Base-by-base conservation (phyloP, 2,888 invertebrate genomes). In the Anorthoa munda region DNA sequence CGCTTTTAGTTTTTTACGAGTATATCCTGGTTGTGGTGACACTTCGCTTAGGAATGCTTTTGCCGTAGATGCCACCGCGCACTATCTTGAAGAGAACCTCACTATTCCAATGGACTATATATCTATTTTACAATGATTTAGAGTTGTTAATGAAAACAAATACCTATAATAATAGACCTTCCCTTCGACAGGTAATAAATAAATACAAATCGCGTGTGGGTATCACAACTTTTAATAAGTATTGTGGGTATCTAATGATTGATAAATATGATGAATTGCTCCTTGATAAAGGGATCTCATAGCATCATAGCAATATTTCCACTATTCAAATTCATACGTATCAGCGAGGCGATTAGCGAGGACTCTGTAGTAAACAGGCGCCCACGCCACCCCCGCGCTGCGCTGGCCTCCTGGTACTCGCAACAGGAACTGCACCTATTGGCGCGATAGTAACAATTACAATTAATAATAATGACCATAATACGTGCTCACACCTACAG, bases 351-450 rank as follows among this genome's bases (percentile, higher is more conserved):
- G 64, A 69, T 69, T 75, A 70, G 59, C 70, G 64, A 76, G 66
- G 75, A 72, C 53, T 66, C 51, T 64, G 53, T 74, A 72, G 81
- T 83, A 84, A 82, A 83, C 79, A 84, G 51, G 51, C 88, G 64
- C 88, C 87, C 75, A 83, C 88, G 77, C 83, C 81, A 64, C 85
- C 85, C 73, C 78, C 89, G 59, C 81, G 73, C 82, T 15, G 21
- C 2, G n/a, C 82, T 86, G 75, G 21, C 60, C 79, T 75, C 85
- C 79, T 82, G 61, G 78, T 75, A 72, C 66, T 69, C 61, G 51
- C 70, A 72, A 46, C 72, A 79, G 79, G 74, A 83, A 73, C 82
- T 77, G 77, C 64, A 70, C 50, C 56, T 68, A 74, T 72, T 77
- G 73, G 74, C 80, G 66, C 70, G 3, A 64, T 75, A 64, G 72